These are phyloP conservation scores for Oenanthe oenanthe DNA, from an alignment of 2,113 vertebrate genomes.

Conservation along the genomic window DNA sequence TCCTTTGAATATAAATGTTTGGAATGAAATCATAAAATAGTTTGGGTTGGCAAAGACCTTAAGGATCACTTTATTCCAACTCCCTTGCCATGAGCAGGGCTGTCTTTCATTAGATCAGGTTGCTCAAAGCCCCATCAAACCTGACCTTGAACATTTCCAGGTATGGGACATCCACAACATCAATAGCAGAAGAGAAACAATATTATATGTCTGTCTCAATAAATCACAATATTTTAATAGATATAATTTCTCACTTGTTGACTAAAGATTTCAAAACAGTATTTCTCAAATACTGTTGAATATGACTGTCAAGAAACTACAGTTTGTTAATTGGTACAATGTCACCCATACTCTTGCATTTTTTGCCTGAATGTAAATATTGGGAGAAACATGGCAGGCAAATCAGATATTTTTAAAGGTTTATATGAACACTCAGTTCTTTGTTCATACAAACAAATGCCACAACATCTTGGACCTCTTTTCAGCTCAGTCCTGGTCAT, in stretches of 20 bases:
- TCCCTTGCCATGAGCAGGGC: not conserved
- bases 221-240: not conserved
- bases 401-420: not conserved
- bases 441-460: not conserved
- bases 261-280: not conserved
- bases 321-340: not conserved
- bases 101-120: not conserved
- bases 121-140: not conserved
- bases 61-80: not conserved
- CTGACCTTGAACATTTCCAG: not conserved
- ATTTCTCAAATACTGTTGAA: not conserved
- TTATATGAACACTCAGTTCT: not conserved
- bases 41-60: not conserved
- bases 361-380: not conserved
- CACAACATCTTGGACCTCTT: not conserved
- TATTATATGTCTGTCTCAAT: not conserved
- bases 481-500: not conserved
- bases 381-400: not conserved
- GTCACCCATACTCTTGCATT: not conserved
- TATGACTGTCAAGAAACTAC: not conserved
- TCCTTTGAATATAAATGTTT: not conserved
- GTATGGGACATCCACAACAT: not conserved
- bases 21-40: not conserved
- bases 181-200: not conserved
- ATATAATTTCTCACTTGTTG: not conserved